These are phyloP conservation scores for Periophthalmus modestus DNA, from an alignment of 2,113 vertebrate species.

Conservation along the genomic window DNA sequence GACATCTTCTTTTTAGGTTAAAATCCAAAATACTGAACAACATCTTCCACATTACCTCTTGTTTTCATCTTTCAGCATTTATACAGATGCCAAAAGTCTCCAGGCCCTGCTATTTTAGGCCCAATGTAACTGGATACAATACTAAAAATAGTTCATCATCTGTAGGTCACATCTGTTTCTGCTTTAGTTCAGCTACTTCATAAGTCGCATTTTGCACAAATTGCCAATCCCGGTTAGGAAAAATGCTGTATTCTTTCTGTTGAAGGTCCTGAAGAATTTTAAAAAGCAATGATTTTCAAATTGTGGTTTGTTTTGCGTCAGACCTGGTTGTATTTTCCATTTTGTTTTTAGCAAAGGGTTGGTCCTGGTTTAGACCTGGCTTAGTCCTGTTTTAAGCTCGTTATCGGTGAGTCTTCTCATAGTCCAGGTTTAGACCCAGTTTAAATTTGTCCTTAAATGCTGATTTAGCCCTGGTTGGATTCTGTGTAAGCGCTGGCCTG, in stretches of 20 bases:
- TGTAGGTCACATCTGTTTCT: conserved; percentile 1
- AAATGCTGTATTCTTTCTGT: not conserved
- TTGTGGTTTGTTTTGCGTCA: no score
- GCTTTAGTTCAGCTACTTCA: not conserved
- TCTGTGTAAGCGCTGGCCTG: no score
- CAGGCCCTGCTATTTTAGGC: not conserved
- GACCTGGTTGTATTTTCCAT: no score
- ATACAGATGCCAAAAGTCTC: conserved; percentile 11
- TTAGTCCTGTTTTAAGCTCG: no score
- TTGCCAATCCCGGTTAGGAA: not conserved
- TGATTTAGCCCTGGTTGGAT: no score
- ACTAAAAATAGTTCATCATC: not conserved
- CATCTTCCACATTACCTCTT: not conserved
- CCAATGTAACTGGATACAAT: not conserved
- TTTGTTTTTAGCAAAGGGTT: no score
- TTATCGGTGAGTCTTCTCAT: no score
- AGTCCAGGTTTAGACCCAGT: no score
- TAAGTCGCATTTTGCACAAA: not conserved
- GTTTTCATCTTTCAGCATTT: not conserved
- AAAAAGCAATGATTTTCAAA: not conserved
- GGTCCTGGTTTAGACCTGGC: no score
- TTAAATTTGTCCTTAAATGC: no score
- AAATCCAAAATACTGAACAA: not conserved
- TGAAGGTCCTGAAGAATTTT: not conserved
- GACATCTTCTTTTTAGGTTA: not conserved